Conservation (phyloP, 2,888 invertebrate species). For the Gortyna flavago region DNA sequence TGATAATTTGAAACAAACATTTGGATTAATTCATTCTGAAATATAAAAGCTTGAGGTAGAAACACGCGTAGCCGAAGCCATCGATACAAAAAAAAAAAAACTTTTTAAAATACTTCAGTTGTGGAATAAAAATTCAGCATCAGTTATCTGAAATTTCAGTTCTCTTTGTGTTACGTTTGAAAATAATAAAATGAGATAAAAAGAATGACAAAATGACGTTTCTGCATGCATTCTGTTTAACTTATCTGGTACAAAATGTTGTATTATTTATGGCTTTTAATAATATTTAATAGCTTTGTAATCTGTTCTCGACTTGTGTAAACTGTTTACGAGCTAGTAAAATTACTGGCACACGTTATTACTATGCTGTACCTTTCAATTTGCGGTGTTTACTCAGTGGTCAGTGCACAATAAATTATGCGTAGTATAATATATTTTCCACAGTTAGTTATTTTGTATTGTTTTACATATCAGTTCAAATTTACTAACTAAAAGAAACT, state of each 20-base stretch:
- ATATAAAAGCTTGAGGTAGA: not conserved
- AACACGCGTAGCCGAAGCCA: not conserved
- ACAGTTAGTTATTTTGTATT: slow-evolving; percentile 15
- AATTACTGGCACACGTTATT: slow-evolving; percentile 41
- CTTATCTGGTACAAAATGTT: slow-evolving; percentile 16
- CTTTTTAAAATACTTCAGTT: not conserved
- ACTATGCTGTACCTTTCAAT: slow-evolving; percentile 33
- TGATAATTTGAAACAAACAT: not conserved
- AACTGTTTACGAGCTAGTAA: slow-evolving; percentile 54
- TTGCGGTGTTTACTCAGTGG: slow-evolving; percentile 35
- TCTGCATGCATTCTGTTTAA: slow-evolving; percentile 7
- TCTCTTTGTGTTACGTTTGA: not conserved
- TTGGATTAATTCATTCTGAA: not conserved
- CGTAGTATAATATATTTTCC: slow-evolving; percentile 3
- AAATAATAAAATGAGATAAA: not conserved
- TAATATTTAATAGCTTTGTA: slow-evolving; percentile 47
- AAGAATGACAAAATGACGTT: not conserved
- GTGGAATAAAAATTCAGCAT: not conserved
- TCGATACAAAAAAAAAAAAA: not conserved
- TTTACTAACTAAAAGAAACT: not conserved
- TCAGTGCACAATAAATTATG: slow-evolving; percentile 34
- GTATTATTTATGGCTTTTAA: slow-evolving; percentile 28
- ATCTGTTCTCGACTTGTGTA: slow-evolving; percentile 42
- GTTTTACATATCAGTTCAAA: slow-evolving; percentile 5
- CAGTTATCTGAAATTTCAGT: not conserved